Evolutionary conservation across 1,140 invertebrate species (phyloP), one percentile per base, ranked within the genome.

Genomic region (Drosophila tani): DNA sequence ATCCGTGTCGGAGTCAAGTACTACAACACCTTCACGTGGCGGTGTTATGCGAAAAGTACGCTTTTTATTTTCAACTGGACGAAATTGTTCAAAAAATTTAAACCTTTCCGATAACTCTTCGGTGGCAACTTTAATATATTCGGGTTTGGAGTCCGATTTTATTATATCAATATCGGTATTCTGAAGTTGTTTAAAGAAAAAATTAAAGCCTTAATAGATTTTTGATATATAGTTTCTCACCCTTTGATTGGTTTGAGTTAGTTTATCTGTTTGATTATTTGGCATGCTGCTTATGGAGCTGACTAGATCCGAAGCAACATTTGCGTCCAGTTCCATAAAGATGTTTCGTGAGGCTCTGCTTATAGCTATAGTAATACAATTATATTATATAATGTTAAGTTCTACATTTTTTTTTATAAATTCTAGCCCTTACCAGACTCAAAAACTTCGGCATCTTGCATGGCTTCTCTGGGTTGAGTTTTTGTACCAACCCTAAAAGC

Each of bases 81-180:
- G 95, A 93, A 97, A 98, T 2, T 95, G 96, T 94, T 98, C 97
- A 94, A 98, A 98, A 94, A 98, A 98, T 93, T 97, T 97, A 94
- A 98, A 98, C 81, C 96, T 95, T 87, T 96, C 95, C 38, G 96
- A 95, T 73, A 98, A 95, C 92, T 97, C 96, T 19, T 96, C 95
- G 3, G 96, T 97, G 93, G 96, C 94, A 56, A 97, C 95, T 79
- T 95, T 94, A 32, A 97, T 94, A 81, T 98, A 96, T 71, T 97
- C 96, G 38, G 95, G 91, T 27, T 95, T 94, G 79, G 96, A 95
- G 17, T 94, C 95, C 15, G 43, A 78, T 65, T 91, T 91, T 0
- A 91, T 51, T 3, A 83, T 58, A 38, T 88, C 59, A 7, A 40
- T 43, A 27, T 69, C 60, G 8, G 24, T 11, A 19, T 47, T 66